Evolutionary conservation across 2,888 invertebrate species (phyloP), one percentile per base, ranked within the genome.

Genomic region (Macrosoma leucophasiata): DNA sequence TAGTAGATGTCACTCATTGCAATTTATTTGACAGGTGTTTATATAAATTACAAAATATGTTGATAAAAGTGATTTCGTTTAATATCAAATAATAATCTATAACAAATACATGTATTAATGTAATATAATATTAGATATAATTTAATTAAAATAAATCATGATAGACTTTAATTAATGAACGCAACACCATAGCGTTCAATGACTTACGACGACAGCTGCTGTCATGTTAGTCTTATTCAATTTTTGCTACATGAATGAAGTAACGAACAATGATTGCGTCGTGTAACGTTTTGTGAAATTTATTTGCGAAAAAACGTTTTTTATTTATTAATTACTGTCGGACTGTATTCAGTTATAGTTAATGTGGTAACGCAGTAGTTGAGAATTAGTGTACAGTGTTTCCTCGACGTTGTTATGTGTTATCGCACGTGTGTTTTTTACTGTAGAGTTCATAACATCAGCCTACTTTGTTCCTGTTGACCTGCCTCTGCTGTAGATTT

Each of bases 391-490:
- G 62, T 39, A 53, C 62, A 64, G 61, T 68, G 60, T 67, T 63
- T 60, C 60, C 59, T 49, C 50, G 32, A 41, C 46, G 37, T 60
- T 60, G 54, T 62, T 70, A 55, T 54, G 60, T 61, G 61, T 55
- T 51, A 51, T 56, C 56, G 52, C 58, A 61, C 55, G 63, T 65
- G 63, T 56, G 55, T 61, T 62, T 64, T 58, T 58, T 52, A 50
- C 55, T 52, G 50, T 55, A 59, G 31, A 40, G 24, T 58, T 56
- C 55, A 62, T 54, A 56, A 62, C 60, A 53, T 60, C 64, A 70
- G 59, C 65, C 64, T 71, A 73, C 72, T 67, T 77, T 65, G 73
- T 75, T 75, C 72, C 71, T 73, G 73, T 62, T 72, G 71, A 72
- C 69, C 68, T 69, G 71, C 55, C 58, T 67, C 52, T 58, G 58